A percentile compares a stretch with the other conserved stretches of the same genome.
Evolutionary conservation across 2,113 vertebrate genomes (phyloP).

Genomic region (Psittacus erithacus): DNA sequence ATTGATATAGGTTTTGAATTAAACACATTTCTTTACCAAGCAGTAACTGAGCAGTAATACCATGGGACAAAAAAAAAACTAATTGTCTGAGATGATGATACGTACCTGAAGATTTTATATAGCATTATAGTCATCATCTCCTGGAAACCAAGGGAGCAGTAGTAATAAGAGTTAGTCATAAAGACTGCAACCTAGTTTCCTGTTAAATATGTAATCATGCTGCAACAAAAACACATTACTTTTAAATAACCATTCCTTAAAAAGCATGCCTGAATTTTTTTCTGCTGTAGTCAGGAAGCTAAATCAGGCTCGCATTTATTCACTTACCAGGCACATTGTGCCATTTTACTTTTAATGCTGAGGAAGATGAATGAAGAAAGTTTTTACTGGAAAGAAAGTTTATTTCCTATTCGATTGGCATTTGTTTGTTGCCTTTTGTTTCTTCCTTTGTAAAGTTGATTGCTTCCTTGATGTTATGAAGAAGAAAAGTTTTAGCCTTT

Average conservation of each 20-base stretch:
- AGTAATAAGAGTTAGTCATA: conserved; percentile 41
- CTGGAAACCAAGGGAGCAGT: conserved; percentile 24
- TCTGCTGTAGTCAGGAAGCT: neutral
- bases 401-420: neutral
- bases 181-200: conserved; percentile 37
- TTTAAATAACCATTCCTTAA: conserved; percentile 49
- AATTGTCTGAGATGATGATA: neutral
- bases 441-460: neutral
- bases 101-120: neutral
- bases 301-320: neutral
- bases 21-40: neutral
- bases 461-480: neutral
- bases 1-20: neutral
- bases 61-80: neutral
- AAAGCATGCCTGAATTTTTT: conserved; percentile 2
- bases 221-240: conserved; percentile 34
- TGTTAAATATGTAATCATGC: conserved; percentile 44
- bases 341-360: neutral
- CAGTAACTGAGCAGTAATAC: neutral
- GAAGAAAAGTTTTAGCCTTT: neutral
- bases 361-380: neutral
- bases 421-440: neutral
- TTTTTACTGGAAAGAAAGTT: neutral
- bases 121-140: conserved; percentile 16
- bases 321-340: neutral